Conservation (phyloP, 2,113 vertebrate species). For the Paratilapia polleni region DNA sequence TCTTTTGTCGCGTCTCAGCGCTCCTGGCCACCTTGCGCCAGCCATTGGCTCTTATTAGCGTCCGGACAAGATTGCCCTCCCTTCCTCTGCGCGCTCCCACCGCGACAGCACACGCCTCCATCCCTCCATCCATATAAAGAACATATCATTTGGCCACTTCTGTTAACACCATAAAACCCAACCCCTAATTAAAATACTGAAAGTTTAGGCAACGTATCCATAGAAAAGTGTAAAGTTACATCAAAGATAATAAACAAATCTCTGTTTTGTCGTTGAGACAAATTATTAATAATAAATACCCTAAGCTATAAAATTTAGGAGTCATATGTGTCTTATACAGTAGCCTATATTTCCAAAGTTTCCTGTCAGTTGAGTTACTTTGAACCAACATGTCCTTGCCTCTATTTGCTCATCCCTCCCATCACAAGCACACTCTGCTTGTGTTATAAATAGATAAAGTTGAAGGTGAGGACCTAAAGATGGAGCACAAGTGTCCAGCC, state of each 20-base stretch:
- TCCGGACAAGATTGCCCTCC: slow-evolving; percentile 81
- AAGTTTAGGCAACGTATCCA: neutral
- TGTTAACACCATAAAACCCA: slow-evolving; percentile 47
- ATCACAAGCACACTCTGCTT: neutral
- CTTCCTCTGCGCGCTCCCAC: slow-evolving; percentile 81
- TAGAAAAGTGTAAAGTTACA: neutral
- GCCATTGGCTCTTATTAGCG: slow-evolving; percentile 82
- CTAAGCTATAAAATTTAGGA: neutral
- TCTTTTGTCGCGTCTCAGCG: slow-evolving; percentile 62
- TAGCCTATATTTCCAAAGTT: neutral
- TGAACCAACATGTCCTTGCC: slow-evolving; percentile 1
- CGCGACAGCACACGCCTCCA: slow-evolving; percentile 80
- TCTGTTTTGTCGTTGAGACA: neutral
- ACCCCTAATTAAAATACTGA: neutral
- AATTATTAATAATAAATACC: neutral
- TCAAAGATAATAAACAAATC: neutral
- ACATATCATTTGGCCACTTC: slow-evolving; percentile 54
- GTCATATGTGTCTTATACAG: fast-evolving
- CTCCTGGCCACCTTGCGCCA: slow-evolving; percentile 77
- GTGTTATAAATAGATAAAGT: slow-evolving; percentile 70
- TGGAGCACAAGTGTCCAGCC: slow-evolving; percentile 64
- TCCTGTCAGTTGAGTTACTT: neutral
- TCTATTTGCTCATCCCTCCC: slow-evolving; percentile 37
- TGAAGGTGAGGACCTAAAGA: slow-evolving; percentile 68
- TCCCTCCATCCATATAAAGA: slow-evolving; percentile 64